These are phyloP conservation scores for Papilio xuthus DNA, from an alignment of 1,140 invertebrate species.

Conservation along the genomic window DNA sequence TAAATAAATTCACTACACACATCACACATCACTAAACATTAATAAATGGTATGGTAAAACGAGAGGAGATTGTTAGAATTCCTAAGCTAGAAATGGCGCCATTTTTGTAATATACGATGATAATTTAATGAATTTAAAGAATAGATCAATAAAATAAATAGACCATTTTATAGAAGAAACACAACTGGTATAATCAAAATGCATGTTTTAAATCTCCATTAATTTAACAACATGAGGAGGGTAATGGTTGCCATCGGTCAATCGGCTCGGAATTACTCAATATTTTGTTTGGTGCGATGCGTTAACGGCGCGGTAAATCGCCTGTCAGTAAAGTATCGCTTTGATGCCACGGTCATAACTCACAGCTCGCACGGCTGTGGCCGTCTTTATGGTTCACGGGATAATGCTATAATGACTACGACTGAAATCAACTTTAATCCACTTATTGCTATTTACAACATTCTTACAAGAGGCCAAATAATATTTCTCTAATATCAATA, in stretches of 20 bases:
- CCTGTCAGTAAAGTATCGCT: constrained; percentile 27
- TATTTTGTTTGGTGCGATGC: constrained; percentile 18
- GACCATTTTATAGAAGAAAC: neutral
- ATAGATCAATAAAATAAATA: neutral
- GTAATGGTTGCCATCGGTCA: constrained; percentile 26
- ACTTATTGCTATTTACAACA: neutral
- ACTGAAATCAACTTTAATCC: neutral
- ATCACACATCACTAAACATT: neutral
- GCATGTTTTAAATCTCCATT: constrained; percentile 15
- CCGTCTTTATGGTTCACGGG: constrained; percentile 12
- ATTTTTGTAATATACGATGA: neutral
- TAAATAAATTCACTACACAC: too few relatives aligned
- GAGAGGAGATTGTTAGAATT: neutral
- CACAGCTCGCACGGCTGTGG: constrained; percentile 19
- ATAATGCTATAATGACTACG: neutral
- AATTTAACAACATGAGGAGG: constrained; percentile 11
- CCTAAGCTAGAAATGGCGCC: neutral
- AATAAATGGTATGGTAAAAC: neutral
- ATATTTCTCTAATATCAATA: too few relatives aligned
- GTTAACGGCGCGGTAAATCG: constrained; percentile 32
- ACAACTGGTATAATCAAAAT: constrained; percentile 15
- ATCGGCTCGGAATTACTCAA: constrained; percentile 31
- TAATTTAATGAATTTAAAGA: neutral
- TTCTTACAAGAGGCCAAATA: neutral
- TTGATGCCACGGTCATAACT: constrained; percentile 28